Evolutionary conservation across 2,113 vertebrate species (phyloP).

Genomic region (Datnioides undecimradiatus): DNA sequence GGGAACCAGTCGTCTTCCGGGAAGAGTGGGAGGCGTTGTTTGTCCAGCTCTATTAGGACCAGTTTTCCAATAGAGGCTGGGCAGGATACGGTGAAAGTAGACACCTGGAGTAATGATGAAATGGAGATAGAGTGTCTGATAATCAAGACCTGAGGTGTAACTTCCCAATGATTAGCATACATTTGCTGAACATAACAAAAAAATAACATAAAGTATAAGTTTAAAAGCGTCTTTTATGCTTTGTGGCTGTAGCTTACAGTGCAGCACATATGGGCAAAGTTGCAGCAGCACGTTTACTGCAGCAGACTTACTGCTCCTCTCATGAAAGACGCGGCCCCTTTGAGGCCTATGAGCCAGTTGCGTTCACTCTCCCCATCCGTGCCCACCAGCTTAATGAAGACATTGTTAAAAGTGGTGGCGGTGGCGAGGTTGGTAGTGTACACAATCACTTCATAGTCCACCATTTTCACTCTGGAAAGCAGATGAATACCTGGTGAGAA

Average conservation of each 20-base stretch:
- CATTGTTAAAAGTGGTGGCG: slow-evolving; percentile 47
- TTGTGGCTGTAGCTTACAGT: background rate
- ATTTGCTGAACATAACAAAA: background rate
- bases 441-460: slow-evolving; percentile 51
- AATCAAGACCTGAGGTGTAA: background rate
- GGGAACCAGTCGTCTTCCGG: slow-evolving; percentile 68
- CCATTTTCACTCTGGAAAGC: slow-evolving; percentile 33
- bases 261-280: background rate
- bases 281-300: background rate
- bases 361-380: slow-evolving; percentile 43
- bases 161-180: background rate
- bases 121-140: background rate
- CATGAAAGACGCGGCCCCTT: background rate
- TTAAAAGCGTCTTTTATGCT: too few relatives aligned
- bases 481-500: background rate
- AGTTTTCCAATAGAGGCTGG: slow-evolving; percentile 63
- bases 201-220: too few relatives aligned
- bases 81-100: slow-evolving; percentile 40
- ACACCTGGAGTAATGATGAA: slow-evolving; percentile 25
- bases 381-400: slow-evolving; percentile 75
- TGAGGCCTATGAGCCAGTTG: background rate
- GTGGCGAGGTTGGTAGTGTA: rapidly evolving
- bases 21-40: slow-evolving; percentile 22
- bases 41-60: slow-evolving; percentile 67
- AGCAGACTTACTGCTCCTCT: slow-evolving; percentile 47